A percentile compares a stretch with the other conserved stretches of the same genome.
Conservation (phyloP, 2,797 vertebrate genomes). For the Meda fulgida region DNA sequence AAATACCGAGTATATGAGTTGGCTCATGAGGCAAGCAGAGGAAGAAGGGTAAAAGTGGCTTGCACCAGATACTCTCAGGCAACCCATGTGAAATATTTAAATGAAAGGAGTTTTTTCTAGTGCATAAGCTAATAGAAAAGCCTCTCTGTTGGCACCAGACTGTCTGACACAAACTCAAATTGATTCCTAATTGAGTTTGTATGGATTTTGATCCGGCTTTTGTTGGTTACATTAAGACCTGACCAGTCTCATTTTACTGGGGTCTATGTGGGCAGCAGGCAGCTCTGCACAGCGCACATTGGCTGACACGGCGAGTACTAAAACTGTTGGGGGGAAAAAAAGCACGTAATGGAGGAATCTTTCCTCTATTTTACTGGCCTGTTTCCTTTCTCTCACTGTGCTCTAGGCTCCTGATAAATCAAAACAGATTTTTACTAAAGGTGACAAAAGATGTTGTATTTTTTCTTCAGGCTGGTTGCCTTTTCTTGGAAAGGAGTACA, state of each 20-base stretch:
- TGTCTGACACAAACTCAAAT: slow-evolving; percentile 89
- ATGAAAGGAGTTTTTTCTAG: slow-evolving; percentile 86
- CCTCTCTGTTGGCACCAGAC: slow-evolving; percentile 88
- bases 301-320: slow-evolving; percentile 66
- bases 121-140: slow-evolving; percentile 88
- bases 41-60: slow-evolving; percentile 59
- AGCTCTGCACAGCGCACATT: slow-evolving; percentile 71
- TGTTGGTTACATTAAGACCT: slow-evolving; percentile 86
- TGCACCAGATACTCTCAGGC: slow-evolving; percentile 69
- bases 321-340: slow-evolving; percentile 46
- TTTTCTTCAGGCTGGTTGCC: slow-evolving; percentile 39
- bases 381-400: slow-evolving; percentile 43
- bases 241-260: slow-evolving; percentile 85
- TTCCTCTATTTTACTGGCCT: slow-evolving; percentile 49
- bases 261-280: slow-evolving; percentile 80
- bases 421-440: slow-evolving; percentile 48
- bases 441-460: slow-evolving; percentile 47
- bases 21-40: slow-evolving; percentile 59
- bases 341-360: slow-evolving; percentile 44
- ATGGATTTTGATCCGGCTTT: slow-evolving; percentile 87
- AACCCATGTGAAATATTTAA: slow-evolving; percentile 85
- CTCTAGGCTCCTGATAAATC: slow-evolving; percentile 47
- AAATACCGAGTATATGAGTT: slow-evolving; percentile 44
- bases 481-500: slow-evolving; percentile 19
- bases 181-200: slow-evolving; percentile 88